phyloP scores from a whole-genome alignment of 2,888 invertebrate genomes.

The Allophyes oxyacanthae region DNA sequence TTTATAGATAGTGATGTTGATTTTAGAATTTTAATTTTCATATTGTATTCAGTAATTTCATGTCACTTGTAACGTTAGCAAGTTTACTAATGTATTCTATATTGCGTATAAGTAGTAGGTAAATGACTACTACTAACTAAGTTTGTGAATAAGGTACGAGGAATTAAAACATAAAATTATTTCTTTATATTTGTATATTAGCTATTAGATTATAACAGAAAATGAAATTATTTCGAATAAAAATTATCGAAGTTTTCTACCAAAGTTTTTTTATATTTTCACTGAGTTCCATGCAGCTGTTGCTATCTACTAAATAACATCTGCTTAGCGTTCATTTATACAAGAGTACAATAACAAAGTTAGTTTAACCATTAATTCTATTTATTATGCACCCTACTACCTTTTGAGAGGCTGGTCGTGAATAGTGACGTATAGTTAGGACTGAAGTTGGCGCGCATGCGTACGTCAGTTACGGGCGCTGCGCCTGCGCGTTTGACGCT shows the following conservation, averaged over 20 bases:
- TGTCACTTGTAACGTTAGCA: conserved; percentile 16
- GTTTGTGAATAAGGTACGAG: too few relatives aligned
- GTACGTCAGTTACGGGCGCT: conserved; percentile 86
- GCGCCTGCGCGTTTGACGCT: conserved; percentile 89
- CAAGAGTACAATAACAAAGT: conserved; percentile 29
- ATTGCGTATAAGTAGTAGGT: too few relatives aligned
- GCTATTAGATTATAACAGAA: too few relatives aligned
- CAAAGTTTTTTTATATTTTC: conserved; percentile 3
- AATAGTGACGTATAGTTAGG: conserved; percentile 69
- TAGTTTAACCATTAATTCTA: conserved; percentile 40
- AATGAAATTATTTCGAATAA: too few relatives aligned
- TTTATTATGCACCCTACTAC: conserved; percentile 65
- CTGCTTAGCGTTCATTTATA: conserved; percentile 33
- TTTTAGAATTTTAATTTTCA: conserved; percentile 15
- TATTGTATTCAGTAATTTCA: conserved; percentile 13
- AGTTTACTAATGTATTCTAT: conserved; percentile 1
- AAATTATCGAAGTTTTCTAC: too few relatives aligned
- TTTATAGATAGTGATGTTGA: conserved; percentile 25
- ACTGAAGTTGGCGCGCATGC: conserved; percentile 84
- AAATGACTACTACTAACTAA: too few relatives aligned
- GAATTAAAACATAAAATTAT: too few relatives aligned
- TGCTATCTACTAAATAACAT: conserved; percentile 23
- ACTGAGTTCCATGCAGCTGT: conserved; percentile 1
- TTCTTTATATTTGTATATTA: too few relatives aligned
- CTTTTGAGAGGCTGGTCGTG: conserved; percentile 46